Evolutionary conservation across 2,113 vertebrate genomes (phyloP), one percentile per base, ranked within the genome.

Genomic region (Corvus cornix): DNA sequence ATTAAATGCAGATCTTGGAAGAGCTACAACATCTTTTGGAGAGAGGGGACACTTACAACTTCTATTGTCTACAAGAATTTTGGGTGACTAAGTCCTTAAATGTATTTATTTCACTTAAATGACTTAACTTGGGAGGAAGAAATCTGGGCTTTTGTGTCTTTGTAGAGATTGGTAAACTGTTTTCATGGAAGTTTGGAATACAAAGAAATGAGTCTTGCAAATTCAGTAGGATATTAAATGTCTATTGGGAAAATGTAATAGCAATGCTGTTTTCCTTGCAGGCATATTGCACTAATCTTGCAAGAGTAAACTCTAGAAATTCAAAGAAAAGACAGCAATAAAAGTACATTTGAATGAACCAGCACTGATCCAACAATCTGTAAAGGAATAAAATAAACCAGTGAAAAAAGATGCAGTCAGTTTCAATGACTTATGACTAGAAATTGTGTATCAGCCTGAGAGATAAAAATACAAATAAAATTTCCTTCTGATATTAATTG

Each of bases 391-490:
- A 94, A 92, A 72, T 70, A 60, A 80, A 89, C 37, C 2, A 3
- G 59, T 91, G 51, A 64, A 93, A 89, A 86, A 87, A 59, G 33
- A 44, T 13, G 52, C 17, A 67, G 20, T 24, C 31, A 51, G 9
- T 93, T 94, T 63, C 82, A 84, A 70, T 80, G 2, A 80, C n/a
- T 83, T 70, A 69, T 73, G 46, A 52, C 22, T 80, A 28, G 77
- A 92, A 90, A 37, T 35, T 70, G 16, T 63, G 7, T 58, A 78
- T 76, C 56, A 51, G 19, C n/a, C 55, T 55, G n/a, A 82, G 72
- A 55, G 28, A 95, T 70, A 84, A 86, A 69, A 63, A 76, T 35
- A 56, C 16, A 79, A 95, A 94, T 89, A 92, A 95, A 84, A 68
- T 68, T 70, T 84, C 23, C 23, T 24, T 76, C 35, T 59, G 19